phyloP scores from a whole-genome alignment of 1,140 invertebrate species.

The Ips typographus region DNA sequence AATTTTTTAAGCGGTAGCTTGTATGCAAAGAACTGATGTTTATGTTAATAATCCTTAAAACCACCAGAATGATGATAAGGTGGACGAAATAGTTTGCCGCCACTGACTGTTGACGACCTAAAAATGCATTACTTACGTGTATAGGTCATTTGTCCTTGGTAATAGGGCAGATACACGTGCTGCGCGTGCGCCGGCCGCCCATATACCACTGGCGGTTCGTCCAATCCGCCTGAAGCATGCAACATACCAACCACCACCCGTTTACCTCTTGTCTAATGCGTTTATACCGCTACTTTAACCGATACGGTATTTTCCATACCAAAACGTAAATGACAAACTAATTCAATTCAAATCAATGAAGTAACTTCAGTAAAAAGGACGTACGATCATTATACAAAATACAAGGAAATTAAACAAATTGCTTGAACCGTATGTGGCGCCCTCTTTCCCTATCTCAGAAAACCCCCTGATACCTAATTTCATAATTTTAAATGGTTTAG shows the following conservation, averaged over 20 bases:
- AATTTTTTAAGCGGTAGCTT: not conserved
- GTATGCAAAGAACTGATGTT: constrained; percentile 31
- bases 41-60: not conserved
- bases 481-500: no score
- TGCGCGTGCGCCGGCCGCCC: constrained; percentile 72
- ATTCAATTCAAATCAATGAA: no score
- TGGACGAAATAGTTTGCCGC: constrained; percentile 4
- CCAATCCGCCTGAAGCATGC: constrained; percentile 51
- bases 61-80: not conserved
- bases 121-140: constrained; percentile 69
- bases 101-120: constrained; percentile 34
- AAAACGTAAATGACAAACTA: no score
- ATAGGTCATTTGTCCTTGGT: constrained; percentile 74
- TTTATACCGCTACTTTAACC: no score
- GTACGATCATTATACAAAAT: no score
- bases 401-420: no score
- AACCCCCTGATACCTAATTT: no score
- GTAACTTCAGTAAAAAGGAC: no score
- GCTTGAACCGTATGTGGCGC: no score
- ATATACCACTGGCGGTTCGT: constrained; percentile 55
- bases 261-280: constrained; percentile 12
- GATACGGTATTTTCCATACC: no score
- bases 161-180: constrained; percentile 78
- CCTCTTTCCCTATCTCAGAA: no score
- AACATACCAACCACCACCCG: constrained; percentile 49